Percentiles rank a stretch among this genome's conserved stretches.
Conservation (phyloP, 1,140 invertebrate genomes). For the Zaprionus lachaisei region DNA sequence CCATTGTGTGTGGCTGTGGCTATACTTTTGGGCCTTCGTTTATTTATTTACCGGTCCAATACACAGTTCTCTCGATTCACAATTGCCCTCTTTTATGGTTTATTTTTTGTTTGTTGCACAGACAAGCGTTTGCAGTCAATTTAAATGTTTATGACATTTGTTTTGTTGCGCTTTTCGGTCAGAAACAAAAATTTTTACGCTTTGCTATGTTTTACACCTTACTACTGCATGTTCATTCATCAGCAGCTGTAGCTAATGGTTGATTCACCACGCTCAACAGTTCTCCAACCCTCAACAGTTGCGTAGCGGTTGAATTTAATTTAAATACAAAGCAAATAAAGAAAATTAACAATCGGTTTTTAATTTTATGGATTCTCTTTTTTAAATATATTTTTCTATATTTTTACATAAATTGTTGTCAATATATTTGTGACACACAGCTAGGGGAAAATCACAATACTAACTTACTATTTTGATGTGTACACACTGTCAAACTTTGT, state of each 20-base stretch:
- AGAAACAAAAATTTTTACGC: conserved; percentile 50
- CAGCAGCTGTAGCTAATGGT: conserved; percentile 55
- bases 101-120: background rate
- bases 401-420: background rate
- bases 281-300: conserved; percentile 34
- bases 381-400: background rate
- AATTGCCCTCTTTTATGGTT: background rate
- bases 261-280: conserved; percentile 28
- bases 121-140: background rate
- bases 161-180: conserved; percentile 39
- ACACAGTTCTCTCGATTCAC: background rate
- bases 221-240: conserved; percentile 73
- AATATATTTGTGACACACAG: background rate
- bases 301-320: conserved; percentile 10
- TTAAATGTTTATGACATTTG: conserved; percentile 32
- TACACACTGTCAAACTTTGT: conserved; percentile 18
- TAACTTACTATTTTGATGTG: background rate
- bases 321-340: background rate
- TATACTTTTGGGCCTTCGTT: conserved; percentile 38
- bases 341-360: background rate
- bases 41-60: conserved; percentile 46
- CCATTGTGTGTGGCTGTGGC: conserved; percentile 38
- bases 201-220: conserved; percentile 68
- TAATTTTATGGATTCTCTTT: background rate
- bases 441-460: background rate